These are phyloP conservation scores for Echeneis naucrates DNA, from an alignment of 2,797 vertebrate species.

Conservation along the genomic window DNA sequence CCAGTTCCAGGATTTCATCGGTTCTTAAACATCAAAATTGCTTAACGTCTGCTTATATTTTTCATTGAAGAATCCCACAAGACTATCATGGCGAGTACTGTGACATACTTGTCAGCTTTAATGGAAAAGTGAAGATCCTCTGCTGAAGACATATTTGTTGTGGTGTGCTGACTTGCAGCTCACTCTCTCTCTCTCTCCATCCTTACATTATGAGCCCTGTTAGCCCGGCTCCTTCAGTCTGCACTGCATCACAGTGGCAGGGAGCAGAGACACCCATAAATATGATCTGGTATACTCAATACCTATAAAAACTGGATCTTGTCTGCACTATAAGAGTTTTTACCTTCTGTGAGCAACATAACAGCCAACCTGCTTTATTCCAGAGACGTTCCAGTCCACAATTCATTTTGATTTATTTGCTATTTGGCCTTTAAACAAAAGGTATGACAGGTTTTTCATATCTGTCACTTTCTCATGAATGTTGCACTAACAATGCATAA, in stretches of 20 bases:
- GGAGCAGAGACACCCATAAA: constrained; percentile 42
- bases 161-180: constrained; percentile 37
- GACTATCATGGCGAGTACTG: background rate
- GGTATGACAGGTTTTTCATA: constrained; percentile 37
- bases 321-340: constrained; percentile 33
- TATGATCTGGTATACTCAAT: constrained; percentile 47
- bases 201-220: constrained; percentile 57
- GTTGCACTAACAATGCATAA: constrained; percentile 35
- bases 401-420: constrained; percentile 42
- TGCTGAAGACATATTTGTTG: constrained; percentile 17
- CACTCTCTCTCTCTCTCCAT: too few species aligned
- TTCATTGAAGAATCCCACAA: background rate
- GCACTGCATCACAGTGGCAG: constrained; percentile 50
- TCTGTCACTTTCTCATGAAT: constrained; percentile 51
- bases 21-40: constrained; percentile 14
- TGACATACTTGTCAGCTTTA: background rate
- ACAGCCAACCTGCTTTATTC: constrained; percentile 36
- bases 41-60: background rate
- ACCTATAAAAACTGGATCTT: constrained; percentile 39
- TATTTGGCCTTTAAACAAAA: constrained; percentile 49
- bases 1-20: background rate
- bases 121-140: constrained; percentile 13
- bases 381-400: constrained; percentile 21
- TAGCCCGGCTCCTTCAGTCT: constrained; percentile 30
- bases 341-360: constrained; percentile 14